phyloP scores from a whole-genome alignment of 2,797 vertebrate species.

The Galago senegalensis region DNA sequence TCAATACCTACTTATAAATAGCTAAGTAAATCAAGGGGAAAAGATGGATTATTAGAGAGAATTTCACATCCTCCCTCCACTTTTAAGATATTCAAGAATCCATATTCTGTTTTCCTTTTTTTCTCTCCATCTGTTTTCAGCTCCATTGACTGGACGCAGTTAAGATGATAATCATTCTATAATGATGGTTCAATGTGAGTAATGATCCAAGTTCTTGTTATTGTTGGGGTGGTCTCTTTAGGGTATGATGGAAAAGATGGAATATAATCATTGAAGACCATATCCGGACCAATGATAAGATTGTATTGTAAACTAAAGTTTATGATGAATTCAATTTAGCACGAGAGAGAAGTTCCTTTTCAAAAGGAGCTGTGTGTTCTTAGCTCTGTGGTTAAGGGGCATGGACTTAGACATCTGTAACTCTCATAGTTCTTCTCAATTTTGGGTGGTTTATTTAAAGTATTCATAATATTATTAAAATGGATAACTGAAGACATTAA shows the following conservation, averaged over 20 bases:
- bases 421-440: neutral
- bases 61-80: no score
- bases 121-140: neutral
- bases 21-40: neutral
- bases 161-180: neutral
- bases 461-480: neutral
- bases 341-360: no score
- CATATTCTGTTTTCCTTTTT: neutral
- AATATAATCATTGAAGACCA: neutral
- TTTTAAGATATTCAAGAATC: neutral
- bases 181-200: neutral
- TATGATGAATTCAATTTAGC: neutral
- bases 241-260: neutral
- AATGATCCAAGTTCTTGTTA: no score
- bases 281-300: neutral
- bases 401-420: no score
- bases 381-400: neutral
- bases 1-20: neutral
- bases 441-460: neutral
- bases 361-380: neutral
- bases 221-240: neutral
- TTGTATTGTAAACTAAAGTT: neutral
- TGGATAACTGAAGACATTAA: neutral
- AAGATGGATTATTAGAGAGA: neutral
- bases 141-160: neutral